phyloP scores from a whole-genome alignment of 2,113 vertebrate genomes.

The Dromaius novaehollandiae region DNA sequence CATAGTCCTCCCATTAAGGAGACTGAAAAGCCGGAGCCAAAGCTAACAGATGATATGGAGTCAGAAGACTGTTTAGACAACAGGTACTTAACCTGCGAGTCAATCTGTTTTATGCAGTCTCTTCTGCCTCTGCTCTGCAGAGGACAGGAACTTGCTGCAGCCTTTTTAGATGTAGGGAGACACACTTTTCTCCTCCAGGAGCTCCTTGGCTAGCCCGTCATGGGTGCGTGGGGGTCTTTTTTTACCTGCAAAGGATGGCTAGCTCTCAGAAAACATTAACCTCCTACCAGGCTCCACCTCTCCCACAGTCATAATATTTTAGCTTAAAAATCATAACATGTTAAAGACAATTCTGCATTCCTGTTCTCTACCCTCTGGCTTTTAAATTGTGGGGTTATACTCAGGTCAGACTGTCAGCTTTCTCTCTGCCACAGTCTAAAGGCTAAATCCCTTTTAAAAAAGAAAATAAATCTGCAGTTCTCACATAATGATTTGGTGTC shows the following conservation, averaged over 20 bases:
- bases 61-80: not conserved
- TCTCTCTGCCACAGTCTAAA: constrained; percentile 12
- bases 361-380: constrained; percentile 42
- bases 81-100: not conserved
- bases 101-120: not conserved
- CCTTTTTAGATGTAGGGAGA: not conserved
- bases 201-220: not conserved
- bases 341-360: constrained; percentile 18
- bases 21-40: not conserved
- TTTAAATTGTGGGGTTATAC: constrained; percentile 9
- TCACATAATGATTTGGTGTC: constrained; percentile 54
- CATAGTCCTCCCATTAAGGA: not conserved
- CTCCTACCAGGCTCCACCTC: not conserved
- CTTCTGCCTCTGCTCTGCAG: not conserved
- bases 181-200: not conserved
- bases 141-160: not conserved
- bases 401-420: constrained; percentile 58
- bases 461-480: constrained; percentile 60
- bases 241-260: not conserved
- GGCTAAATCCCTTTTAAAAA: constrained; percentile 50
- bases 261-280: constrained; percentile 8
- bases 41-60: not conserved
- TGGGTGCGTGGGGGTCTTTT: not conserved
- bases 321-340: constrained; percentile 34
- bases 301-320: constrained; percentile 38